phyloP scores from a whole-genome alignment of 2,797 vertebrate species.

The Falco biarmicus region DNA sequence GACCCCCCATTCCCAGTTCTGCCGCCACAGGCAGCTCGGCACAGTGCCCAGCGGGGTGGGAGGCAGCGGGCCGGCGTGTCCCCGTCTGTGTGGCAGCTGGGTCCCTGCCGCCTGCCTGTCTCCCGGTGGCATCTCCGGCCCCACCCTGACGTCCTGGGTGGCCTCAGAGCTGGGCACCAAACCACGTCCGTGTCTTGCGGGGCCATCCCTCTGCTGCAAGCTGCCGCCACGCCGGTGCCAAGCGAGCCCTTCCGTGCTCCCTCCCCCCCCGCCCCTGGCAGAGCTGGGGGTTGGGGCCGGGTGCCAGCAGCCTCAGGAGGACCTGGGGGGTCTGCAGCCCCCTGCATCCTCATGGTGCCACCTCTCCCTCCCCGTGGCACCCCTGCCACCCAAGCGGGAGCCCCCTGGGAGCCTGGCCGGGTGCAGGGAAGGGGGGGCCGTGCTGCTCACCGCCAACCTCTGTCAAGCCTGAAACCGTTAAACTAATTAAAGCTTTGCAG shows the following conservation, averaged over 20 bases:
- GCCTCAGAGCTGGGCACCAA: constrained; percentile 52
- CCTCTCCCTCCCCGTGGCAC: neutral
- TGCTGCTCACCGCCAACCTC: constrained; percentile 55
- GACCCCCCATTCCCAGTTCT: neutral
- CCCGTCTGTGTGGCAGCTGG: constrained; percentile 29
- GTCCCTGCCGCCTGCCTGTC: constrained; percentile 46
- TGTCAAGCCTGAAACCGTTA: constrained; percentile 80
- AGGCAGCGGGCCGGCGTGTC: neutral
- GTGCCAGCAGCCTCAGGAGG: neutral
- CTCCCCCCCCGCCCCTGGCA: neutral
- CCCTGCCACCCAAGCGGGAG: neutral
- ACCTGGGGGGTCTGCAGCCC: neutral
- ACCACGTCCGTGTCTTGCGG: constrained; percentile 14
- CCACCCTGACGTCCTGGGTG: constrained; percentile 64
- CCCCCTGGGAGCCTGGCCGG: neutral
- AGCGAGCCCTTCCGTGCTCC: neutral
- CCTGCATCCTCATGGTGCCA: neutral
- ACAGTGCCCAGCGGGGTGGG: neutral
- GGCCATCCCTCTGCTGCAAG: neutral
- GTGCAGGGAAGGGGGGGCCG: neutral
- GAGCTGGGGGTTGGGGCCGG: neutral
- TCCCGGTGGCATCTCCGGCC: constrained; percentile 63
- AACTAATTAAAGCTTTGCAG: constrained; percentile 83
- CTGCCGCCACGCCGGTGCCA: neutral
- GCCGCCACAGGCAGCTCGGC: neutral